phyloP scores from a whole-genome alignment of 1,140 invertebrate species.

The Papilio machaon region DNA sequence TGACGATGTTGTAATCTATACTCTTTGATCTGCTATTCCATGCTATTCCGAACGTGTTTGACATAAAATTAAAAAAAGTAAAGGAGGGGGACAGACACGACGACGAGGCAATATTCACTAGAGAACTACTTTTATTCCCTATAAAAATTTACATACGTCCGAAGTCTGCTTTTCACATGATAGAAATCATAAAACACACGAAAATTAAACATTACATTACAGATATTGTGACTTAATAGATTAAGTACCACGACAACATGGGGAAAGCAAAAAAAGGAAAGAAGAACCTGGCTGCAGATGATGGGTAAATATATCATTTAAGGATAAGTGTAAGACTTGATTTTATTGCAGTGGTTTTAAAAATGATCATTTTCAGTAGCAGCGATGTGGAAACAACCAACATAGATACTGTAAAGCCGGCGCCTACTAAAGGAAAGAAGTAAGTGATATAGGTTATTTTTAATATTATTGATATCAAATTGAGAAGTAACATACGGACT shows the following conservation, averaged over 20 bases:
- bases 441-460: slow-evolving; percentile 69
- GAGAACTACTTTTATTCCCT: slow-evolving; percentile 57
- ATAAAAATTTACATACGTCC: slow-evolving; percentile 62
- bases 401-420: slow-evolving; percentile 73
- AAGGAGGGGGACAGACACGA: slow-evolving; percentile 60
- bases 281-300: slow-evolving; percentile 84
- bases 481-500: background rate
- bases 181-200: slow-evolving; percentile 73
- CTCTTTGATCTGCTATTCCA: background rate
- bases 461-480: slow-evolving; percentile 46
- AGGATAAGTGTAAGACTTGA: slow-evolving; percentile 45
- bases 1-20: background rate
- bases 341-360: slow-evolving; percentile 25
- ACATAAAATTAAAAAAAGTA: slow-evolving; percentile 47
- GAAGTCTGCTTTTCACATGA: slow-evolving; percentile 79
- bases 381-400: slow-evolving; percentile 82
- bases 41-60: slow-evolving; percentile 42
- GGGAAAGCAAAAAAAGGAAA: slow-evolving; percentile 87
- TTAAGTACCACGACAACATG: slow-evolving; percentile 75
- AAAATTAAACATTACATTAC: slow-evolving; percentile 64
- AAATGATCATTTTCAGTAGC: slow-evolving; percentile 75
- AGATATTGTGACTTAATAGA: slow-evolving; percentile 75
- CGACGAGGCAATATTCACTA: slow-evolving; percentile 52
- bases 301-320: slow-evolving; percentile 82
- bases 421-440: slow-evolving; percentile 76